Base-by-base conservation (phyloP, 2,113 vertebrate species). In the Colistium nudipinnis region DNA sequence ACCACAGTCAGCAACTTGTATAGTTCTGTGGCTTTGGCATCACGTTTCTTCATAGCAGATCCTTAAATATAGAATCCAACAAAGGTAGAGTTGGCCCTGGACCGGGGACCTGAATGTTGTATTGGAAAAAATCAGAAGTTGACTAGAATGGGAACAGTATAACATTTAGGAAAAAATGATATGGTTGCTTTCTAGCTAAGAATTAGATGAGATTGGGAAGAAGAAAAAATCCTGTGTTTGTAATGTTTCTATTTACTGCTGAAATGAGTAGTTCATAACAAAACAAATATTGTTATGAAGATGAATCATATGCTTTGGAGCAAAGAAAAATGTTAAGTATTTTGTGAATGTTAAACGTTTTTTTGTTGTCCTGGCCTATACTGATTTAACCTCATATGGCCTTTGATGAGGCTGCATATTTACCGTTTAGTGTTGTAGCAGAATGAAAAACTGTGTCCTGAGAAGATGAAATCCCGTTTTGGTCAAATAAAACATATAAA, bases 1-100 rank as follows among this genome's bases (percentile, higher is more conserved):
- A 64, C 24, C 7, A 61, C 39, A 64, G 39, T 60, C 16, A 63
- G 20, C 14, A 13, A 28, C 45, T 38, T 62, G 60, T 51, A 24
- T 65, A 57, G 78, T 69, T 65, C 61, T 33, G 56, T 30, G 70
- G 30, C 19, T 25, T 51, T 22, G 41, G 11, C 11, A 19, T 44
- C 17, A 19, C 25, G 12, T 25, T 59, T 54, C 14, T 49, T 52
- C 2, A 0, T 5, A 25, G 10, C 1, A 5, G 31, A 35, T 28
- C 5, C 12, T 69, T 11, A 25, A 44, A 67, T 13, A 41, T 1
- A 41, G 52, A 43, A 45, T 30, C 41, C n/a, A 38, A 36, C 1
- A 41, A 7, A 48, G 4, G 36, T n/a, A 49, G 10, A 62, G 30
- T 24, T 49, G 38, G 11, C 17, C 7, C 4, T 48, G 4, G 47